Base-by-base conservation (phyloP, 2,113 vertebrate genomes). In the Oncorhynchus mykiss region DNA sequence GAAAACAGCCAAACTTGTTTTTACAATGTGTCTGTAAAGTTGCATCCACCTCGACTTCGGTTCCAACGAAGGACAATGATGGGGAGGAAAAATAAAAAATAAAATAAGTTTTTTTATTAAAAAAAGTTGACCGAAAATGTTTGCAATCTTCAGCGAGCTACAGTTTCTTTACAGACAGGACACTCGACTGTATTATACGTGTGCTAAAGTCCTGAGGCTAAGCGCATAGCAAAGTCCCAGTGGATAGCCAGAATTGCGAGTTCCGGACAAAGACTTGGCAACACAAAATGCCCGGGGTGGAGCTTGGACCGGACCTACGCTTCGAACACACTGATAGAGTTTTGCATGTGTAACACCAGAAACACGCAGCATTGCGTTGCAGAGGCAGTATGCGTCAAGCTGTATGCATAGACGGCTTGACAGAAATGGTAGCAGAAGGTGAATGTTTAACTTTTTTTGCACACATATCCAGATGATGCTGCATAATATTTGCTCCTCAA, bases 241-340 rank as follows among this genome's bases (percentile, higher is more conserved):
- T 78, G 88, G 85, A 88, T 82, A 80, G 78, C 82, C 84, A 84
- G 84, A 82, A 88, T 76, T 16, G 86, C 81, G 72, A 88, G 88
- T 89, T 90, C 90, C 88, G 88, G 92, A 93, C 92, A 94, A 93
- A 92, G 92, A 91, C 78, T 79, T 82, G 90, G 92, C 83, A 77
- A 85, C 59, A 78, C 70, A 84, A 82, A 93, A 91, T 82, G 92
- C 91, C 88, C 82, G 92, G 92, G 85, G 76, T 90, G 92, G 92
- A 93, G 84, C 82, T 1, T 70, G 91, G 88, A 85, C 81, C 65
- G 84, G 89, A 49, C 69, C 78, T n/a, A 62, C 22, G 39, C 49
- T 25, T 59, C 16, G 29, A 24, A 39, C 70, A 62, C 51, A 24
- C 24, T 54, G 39, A 31, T 11, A 48, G 49, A 54, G 49, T 27